phyloP scores from a whole-genome alignment of 2,888 invertebrate species.

The Hipparchia semele region DNA sequence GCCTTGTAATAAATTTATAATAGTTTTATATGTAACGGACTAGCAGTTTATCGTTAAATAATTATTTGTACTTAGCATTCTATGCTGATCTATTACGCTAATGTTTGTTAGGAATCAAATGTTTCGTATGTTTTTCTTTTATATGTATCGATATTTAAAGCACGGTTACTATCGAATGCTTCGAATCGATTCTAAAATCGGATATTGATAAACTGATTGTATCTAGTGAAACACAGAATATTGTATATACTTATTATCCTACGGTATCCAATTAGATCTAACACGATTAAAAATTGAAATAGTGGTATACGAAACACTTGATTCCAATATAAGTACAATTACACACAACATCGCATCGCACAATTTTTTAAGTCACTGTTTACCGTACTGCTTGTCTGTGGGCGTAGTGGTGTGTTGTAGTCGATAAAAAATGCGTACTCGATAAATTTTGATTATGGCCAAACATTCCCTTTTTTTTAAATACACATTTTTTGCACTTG shows the following conservation, averaged over 20 bases:
- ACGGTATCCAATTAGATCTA: conserved; percentile 43
- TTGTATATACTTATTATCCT: conserved; percentile 42
- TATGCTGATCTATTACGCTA: conserved; percentile 79
- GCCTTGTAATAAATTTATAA: conserved; percentile 61
- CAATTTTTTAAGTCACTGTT: conserved; percentile 70
- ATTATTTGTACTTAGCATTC: conserved; percentile 80
- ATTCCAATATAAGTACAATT: conserved; percentile 66
- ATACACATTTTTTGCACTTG: conserved; percentile 79
- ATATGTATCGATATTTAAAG: conserved; percentile 43
- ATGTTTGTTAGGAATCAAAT: conserved; percentile 75
- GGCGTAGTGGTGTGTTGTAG: conserved; percentile 71
- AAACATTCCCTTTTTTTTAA: conserved; percentile 77
- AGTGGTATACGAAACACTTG: conserved; percentile 60
- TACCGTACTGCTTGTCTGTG: conserved; percentile 76
- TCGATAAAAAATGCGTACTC: conserved; percentile 78
- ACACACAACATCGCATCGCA: conserved; percentile 76
- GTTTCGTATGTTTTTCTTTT: conserved; percentile 51
- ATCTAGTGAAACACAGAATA: conserved; percentile 43
- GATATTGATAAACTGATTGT: conserved; percentile 41
- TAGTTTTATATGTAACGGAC: conserved; percentile 68
- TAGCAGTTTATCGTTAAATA: conserved; percentile 78
- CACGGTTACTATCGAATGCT: conserved; percentile 42
- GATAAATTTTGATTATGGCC: conserved; percentile 78
- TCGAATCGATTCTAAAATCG: conserved; percentile 39
- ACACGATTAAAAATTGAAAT: conserved; percentile 41